Percentiles rank a stretch among this genome's conserved stretches.
Conservation (phyloP, 2,888 invertebrate genomes). For the Drosophila paranaensis region DNA sequence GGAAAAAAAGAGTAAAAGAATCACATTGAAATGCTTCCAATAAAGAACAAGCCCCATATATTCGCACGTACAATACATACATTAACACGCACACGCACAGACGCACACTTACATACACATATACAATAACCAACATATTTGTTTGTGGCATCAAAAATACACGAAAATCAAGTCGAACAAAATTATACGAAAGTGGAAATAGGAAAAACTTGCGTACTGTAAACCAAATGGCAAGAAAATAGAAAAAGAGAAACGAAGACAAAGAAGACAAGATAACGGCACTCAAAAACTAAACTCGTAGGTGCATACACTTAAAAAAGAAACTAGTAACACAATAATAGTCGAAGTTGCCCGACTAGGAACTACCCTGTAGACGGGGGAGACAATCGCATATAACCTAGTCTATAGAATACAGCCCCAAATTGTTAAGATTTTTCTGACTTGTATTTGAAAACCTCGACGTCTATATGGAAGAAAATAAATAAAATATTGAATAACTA, state of each 20-base stretch:
- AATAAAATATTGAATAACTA: too few relatives aligned
- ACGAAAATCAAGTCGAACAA: slow-evolving; percentile 27
- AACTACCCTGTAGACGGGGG: neutral
- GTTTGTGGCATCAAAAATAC: slow-evolving; percentile 54
- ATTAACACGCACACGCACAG: slow-evolving; percentile 15
- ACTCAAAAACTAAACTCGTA: slow-evolving; percentile 11
- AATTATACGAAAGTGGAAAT: slow-evolving; percentile 20
- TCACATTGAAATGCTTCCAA: slow-evolving; percentile 53
- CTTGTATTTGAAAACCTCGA: neutral
- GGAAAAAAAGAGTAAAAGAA: slow-evolving; percentile 36
- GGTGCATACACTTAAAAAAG: slow-evolving; percentile 14
- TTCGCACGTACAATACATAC: slow-evolving; percentile 15
- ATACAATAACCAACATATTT: slow-evolving; percentile 43
- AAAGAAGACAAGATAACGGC: neutral
- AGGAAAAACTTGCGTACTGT: slow-evolving; percentile 45
- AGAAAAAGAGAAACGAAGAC: slow-evolving; percentile 11
- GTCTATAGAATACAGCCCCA: too few relatives aligned
- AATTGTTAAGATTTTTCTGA: neutral
- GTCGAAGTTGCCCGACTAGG: slow-evolving; percentile 1
- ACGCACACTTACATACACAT: slow-evolving; percentile 4
- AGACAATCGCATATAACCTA: neutral
- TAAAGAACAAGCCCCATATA: slow-evolving; percentile 45
- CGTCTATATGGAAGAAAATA: neutral
- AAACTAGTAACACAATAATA: neutral
- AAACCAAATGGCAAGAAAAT: slow-evolving; percentile 28